These are phyloP conservation scores for Drosophila phalerata DNA, from an alignment of 2,888 invertebrate genomes.

Conservation along the genomic window DNA sequence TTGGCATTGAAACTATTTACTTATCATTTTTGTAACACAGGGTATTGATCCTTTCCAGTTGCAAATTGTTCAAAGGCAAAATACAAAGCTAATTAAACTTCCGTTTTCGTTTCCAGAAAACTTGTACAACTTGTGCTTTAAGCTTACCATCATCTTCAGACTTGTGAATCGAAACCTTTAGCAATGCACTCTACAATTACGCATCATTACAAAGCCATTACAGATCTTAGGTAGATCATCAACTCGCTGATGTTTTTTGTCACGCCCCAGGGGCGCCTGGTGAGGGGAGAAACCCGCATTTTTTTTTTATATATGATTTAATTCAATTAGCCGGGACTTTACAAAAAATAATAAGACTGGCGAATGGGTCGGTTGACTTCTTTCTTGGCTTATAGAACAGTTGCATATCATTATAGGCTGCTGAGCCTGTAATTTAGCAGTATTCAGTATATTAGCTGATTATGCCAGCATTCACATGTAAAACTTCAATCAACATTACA, in stretches of 20 bases:
- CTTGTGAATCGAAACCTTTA: background rate
- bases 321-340: slow-evolving; percentile 50
- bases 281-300: slow-evolving; percentile 45
- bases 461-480: slow-evolving; percentile 55
- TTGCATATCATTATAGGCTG: slow-evolving; percentile 39
- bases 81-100: background rate
- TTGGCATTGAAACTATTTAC: too few species aligned
- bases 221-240: slow-evolving; percentile 30
- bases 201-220: slow-evolving; percentile 50
- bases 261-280: slow-evolving; percentile 42
- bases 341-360: slow-evolving; percentile 11
- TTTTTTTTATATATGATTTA: slow-evolving; percentile 31
- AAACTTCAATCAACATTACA: slow-evolving; percentile 8
- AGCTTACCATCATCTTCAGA: background rate
- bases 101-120: background rate
- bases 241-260: slow-evolving; percentile 18
- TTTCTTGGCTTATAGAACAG: slow-evolving; percentile 6
- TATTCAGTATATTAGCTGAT: slow-evolving; percentile 41
- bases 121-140: background rate
- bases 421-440: slow-evolving; percentile 37
- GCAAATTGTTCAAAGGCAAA: background rate
- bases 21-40: background rate
- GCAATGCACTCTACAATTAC: slow-evolving; percentile 41
- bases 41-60: background rate
- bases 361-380: slow-evolving; percentile 7